Evolutionary conservation across 2,113 vertebrate species (phyloP).

Genomic region (Athene cunicularia): DNA sequence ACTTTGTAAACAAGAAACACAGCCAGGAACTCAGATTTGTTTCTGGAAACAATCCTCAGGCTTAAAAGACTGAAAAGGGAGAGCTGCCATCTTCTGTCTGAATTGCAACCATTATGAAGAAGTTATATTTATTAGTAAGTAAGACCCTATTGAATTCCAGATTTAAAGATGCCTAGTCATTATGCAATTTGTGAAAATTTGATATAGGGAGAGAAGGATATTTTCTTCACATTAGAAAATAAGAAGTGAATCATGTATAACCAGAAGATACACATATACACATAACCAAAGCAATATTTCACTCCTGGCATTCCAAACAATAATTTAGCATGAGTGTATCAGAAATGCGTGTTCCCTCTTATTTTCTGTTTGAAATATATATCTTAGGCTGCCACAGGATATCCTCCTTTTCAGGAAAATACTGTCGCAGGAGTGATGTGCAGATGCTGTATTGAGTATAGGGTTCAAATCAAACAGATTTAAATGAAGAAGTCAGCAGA

Average conservation of each 20-base stretch:
- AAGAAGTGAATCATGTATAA: background rate
- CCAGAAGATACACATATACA: background rate
- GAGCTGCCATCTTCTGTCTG: conserved; percentile 56
- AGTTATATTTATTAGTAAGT: conserved; percentile 4
- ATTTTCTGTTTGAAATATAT: background rate
- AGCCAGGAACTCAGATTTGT: conserved; percentile 59
- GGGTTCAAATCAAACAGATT: background rate
- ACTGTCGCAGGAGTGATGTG: background rate
- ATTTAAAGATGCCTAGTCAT: background rate
- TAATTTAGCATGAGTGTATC: background rate
- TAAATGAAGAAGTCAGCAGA: background rate
- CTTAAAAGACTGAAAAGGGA: conserved; percentile 48
- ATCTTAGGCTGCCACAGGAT: background rate
- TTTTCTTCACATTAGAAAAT: background rate
- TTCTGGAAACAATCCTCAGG: conserved; percentile 54
- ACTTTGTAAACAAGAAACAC: conserved; percentile 71
- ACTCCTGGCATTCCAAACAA: background rate
- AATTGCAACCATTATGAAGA: conserved; percentile 10
- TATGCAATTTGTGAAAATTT: background rate
- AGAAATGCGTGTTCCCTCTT: background rate
- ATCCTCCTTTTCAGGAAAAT: background rate
- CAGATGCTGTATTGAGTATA: background rate
- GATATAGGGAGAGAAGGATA: background rate
- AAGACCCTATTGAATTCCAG: background rate
- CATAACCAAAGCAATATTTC: background rate